Base-by-base conservation (phyloP, 1,140 invertebrate genomes). In the Formica selysi region DNA sequence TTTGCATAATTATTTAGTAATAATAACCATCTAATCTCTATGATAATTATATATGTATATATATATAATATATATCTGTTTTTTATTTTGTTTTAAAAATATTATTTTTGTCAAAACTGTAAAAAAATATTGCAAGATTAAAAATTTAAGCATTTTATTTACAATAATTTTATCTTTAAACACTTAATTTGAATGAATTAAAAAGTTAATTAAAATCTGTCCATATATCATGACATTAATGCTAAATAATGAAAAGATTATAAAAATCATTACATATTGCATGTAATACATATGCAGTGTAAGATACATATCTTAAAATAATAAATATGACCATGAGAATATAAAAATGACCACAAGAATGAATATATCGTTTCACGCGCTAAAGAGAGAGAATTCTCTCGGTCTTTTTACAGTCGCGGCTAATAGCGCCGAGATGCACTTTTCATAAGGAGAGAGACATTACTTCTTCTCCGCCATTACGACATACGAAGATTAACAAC, bases 401-500 rank as follows among this genome's bases (percentile, higher is more conserved):
- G 51, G 8, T 41, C n/a, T 61, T 81, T 86, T 68, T 81, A 11
- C 32, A 4, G 16, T 59, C 51, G 38, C 32, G 59, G 36, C 29
- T 64, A 78, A 64, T 62, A 67, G 59, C 73, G 41, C 44, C 71
- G 67, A 70, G 86, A 80, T 83, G 78, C 78, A 87, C 88, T 89
- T 89, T 89, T 89, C 87, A 73, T 89, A 89, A 89, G 54, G 78
- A 68, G 65, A 71, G 89, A 80, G 13, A 51, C 85, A 73, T 89
- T 87, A 80, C 85, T 89, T 89, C 78, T 38, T 81, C 87, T 81
- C 85, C 74, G 79, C 85, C 88, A 90, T 89, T 89, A 90, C 78
- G 74, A 86, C 62, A 61, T 78, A 84, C 79, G 76, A 90, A 89
- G 88, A 90, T 90, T 90, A 89, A 90, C 89, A 85, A 59, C 88